Percentiles rank a stretch among this genome's conserved stretches.
Conservation (phyloP, 2,888 invertebrate species). For the Scaptomyza caliginosa region DNA sequence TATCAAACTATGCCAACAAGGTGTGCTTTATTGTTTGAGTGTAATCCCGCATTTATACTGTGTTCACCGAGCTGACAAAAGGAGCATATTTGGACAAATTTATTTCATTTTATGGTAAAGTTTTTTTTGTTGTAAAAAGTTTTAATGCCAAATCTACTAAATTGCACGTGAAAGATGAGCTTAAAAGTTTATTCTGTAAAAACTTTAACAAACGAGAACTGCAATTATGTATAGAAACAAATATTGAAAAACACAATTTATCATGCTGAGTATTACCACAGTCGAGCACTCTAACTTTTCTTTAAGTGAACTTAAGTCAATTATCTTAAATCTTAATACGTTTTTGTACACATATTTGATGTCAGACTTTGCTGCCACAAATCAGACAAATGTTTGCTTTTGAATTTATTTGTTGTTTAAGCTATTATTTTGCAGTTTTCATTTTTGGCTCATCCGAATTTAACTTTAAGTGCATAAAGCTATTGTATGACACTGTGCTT, state of each 20-base stretch:
- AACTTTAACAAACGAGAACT: neutral
- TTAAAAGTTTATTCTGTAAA: neutral
- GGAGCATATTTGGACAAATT: neutral
- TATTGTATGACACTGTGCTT: neutral
- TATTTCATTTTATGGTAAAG: neutral
- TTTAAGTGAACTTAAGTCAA: neutral
- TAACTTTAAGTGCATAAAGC: neutral
- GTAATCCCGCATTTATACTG: neutral
- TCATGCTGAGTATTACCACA: too few relatives aligned
- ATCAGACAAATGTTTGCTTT: neutral
- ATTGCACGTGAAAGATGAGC: neutral
- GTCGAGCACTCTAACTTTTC: too few relatives aligned
- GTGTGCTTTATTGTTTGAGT: neutral
- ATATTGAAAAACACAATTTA: neutral
- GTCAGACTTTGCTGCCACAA: neutral
- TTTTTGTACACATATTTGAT: too few relatives aligned
- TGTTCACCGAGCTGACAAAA: neutral
- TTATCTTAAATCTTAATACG: neutral
- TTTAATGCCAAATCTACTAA: neutral
- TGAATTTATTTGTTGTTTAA: neutral
- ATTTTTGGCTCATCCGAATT: neutral
- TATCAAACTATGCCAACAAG: neutral
- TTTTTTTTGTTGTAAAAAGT: neutral
- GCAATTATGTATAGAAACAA: neutral
- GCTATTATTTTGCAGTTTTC: neutral